Base-by-base conservation (phyloP, 2,797 vertebrate genomes). In the Sebastes kiyomatsui region DNA sequence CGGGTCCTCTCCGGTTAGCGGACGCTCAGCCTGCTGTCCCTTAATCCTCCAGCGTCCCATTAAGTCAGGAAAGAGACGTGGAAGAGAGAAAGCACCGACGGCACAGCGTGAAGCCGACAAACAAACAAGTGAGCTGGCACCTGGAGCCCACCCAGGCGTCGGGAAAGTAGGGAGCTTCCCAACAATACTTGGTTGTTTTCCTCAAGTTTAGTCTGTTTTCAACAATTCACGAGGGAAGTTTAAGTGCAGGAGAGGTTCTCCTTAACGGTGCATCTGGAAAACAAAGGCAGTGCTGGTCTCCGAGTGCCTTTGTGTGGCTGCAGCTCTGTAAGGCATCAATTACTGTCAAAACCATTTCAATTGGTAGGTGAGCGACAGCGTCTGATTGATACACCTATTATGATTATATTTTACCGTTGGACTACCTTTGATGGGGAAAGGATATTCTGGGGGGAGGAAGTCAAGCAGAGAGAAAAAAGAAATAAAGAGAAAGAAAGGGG, bases 41-140 rank as follows among this genome's bases (percentile, higher is more conserved):
- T 58, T 25, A 64, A 64, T 90, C 90, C 83, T 83, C 87, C 67
- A 70, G 88, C n/a, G 16, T 75, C 81, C 61, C 75, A 85, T 88
- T 91, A 90, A 88, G 23, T 67, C 83, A 25, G 71, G 35, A 80
- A 6, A 49, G 81, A 70, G 67, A 75, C 38, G 7, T 23, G 55
- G 14, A 71, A 16, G 75, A 77, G 23, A 71, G 71, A 70, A 46
- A 67, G 60, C 74, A 59, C 62, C 4, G 4, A 32, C n/a, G 62
- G 68, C 14, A 0, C 85, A 9, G 71, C 23, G 14, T 35, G 75
- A 75, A 0, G 64, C 83, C 78, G 14, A 20, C 33, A 3, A 81
- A 81, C 85, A 87, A 88, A 80, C 61, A 52, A 77, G 66, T 1
- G 55, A 81, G 79, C 54, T 49, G 79, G 66, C 74, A 62, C 72